Evolutionary conservation across 2,797 vertebrate genomes (phyloP).

Genomic region (Microchirus variegatus): DNA sequence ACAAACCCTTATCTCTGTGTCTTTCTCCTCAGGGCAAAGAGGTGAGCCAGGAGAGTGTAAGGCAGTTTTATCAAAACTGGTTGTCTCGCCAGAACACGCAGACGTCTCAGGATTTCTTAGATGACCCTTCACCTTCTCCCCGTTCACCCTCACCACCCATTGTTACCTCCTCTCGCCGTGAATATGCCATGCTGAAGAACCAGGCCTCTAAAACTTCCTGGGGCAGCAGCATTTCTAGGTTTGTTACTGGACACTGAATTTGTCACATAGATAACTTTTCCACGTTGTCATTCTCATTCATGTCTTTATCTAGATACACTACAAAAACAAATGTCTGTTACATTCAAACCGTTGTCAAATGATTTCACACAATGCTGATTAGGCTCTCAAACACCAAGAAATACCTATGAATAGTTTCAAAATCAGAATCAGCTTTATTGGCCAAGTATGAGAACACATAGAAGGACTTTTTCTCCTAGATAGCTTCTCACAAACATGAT

Average conservation of each 20-base stretch:
- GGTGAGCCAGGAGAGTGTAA: slow-evolving; percentile 77
- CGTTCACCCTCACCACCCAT: slow-evolving; percentile 47
- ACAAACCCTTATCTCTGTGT: not conserved
- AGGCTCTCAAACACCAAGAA: too few species aligned
- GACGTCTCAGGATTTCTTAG: slow-evolving; percentile 56
- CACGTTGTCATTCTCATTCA: not conserved
- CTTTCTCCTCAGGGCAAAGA: slow-evolving; percentile 75
- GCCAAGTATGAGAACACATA: too few species aligned
- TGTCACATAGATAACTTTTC: not conserved
- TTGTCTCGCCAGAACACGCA: slow-evolving; percentile 72
- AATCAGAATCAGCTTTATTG: too few species aligned
- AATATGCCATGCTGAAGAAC: slow-evolving; percentile 63
- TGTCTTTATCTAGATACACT: not conserved
- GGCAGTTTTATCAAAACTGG: slow-evolving; percentile 74
- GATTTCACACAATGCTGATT: too few species aligned
- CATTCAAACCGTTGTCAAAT: too few species aligned
- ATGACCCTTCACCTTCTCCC: slow-evolving; percentile 31
- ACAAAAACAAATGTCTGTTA: too few species aligned
- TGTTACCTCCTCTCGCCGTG: slow-evolving; percentile 24
- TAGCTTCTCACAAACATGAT: too few species aligned
- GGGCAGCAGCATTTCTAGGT: slow-evolving; percentile 82
- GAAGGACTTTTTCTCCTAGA: too few species aligned
- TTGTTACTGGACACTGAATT: not conserved
- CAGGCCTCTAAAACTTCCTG: slow-evolving; percentile 70
- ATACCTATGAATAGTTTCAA: too few species aligned